Conservation (phyloP, 1,140 invertebrate species). For the Episyrphus balteatus region DNA sequence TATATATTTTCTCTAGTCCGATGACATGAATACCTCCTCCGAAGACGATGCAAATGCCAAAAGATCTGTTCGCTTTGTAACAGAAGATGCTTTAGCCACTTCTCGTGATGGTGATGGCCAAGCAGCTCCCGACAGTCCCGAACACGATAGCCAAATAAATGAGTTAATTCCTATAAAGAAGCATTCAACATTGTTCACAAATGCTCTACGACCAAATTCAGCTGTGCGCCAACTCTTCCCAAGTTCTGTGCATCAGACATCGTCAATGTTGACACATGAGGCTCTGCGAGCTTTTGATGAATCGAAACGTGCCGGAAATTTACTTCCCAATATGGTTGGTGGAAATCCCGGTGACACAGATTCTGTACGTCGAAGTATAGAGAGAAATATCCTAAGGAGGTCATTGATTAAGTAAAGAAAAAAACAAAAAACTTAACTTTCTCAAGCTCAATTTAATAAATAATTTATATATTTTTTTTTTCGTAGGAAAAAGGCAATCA, state of each 20-base stretch:
- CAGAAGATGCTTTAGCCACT: conserved; percentile 18
- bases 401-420: conserved; percentile 54
- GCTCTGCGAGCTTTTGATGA: conserved; percentile 53
- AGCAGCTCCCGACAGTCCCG: conserved; percentile 16
- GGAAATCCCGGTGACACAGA: conserved; percentile 43
- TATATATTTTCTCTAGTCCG: conserved; percentile 18
- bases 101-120: conserved; percentile 20
- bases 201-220: conserved; percentile 46
- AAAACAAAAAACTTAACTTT: background rate
- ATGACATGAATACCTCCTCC: conserved; percentile 33
- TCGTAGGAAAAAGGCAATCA: conserved; percentile 40
- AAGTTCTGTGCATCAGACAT: conserved; percentile 44
- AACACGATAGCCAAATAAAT: conserved; percentile 32
- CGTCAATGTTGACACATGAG: conserved; percentile 52
- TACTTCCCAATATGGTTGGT: conserved; percentile 33
- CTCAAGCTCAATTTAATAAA: background rate
- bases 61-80: conserved; percentile 34
- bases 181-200: conserved; percentile 35
- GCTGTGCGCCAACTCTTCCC: conserved; percentile 63
- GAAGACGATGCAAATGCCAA: conserved; percentile 29
- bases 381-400: conserved; percentile 57
- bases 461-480: background rate
- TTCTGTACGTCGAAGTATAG: conserved; percentile 52
- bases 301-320: conserved; percentile 46
- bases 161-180: conserved; percentile 35